Percentiles rank a stretch among this genome's conserved stretches.
Conservation (phyloP, 1,140 invertebrate species). For the Portunus trituberculatus region DNA sequence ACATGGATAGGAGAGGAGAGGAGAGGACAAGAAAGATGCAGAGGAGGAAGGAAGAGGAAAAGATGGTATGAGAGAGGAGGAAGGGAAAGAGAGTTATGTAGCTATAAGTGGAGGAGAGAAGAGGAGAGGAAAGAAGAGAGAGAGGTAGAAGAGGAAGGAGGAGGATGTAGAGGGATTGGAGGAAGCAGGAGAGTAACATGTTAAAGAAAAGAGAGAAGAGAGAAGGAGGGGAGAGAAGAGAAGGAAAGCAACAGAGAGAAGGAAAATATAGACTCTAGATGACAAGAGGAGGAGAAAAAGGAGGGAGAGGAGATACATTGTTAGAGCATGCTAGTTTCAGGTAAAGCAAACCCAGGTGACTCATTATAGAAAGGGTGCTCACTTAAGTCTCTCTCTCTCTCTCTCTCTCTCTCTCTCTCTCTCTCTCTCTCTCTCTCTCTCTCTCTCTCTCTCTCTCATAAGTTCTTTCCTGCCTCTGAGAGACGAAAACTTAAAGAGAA, state of each 20-base stretch:
- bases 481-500: too few relatives aligned
- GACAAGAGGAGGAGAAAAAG: neutral
- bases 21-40: neutral
- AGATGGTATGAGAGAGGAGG: neutral
- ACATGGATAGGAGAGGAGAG: neutral
- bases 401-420: conserved; percentile 48
- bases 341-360: too few relatives aligned
- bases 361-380: too few relatives aligned
- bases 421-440: conserved; percentile 3
- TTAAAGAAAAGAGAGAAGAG: too few relatives aligned
- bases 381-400: neutral
- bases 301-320: neutral
- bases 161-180: too few relatives aligned
- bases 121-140: too few relatives aligned
- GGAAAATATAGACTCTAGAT: neutral
- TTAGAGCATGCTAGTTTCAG: too few relatives aligned
- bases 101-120: neutral
- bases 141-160: too few relatives aligned
- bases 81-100: neutral
- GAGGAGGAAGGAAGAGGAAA: neutral
- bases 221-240: too few relatives aligned
- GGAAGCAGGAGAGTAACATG: too few relatives aligned
- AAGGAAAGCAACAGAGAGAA: too few relatives aligned
- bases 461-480: too few relatives aligned
- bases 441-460: neutral